Percentiles rank a stretch among this genome's conserved stretches.
phyloP scores from a whole-genome alignment of 2,888 invertebrate genomes.

The Drosophila macrospina region DNA sequence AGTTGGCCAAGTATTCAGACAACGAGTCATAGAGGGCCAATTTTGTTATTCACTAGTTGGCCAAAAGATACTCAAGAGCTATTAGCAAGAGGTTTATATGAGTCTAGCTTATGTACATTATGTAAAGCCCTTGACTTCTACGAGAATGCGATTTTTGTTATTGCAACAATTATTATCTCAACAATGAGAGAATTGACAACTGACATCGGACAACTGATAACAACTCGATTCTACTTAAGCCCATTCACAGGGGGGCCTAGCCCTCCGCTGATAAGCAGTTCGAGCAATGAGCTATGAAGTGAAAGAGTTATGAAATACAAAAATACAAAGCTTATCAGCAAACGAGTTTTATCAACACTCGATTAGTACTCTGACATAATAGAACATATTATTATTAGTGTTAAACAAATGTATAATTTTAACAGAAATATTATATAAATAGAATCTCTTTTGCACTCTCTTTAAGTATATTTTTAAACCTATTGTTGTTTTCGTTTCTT shows the following conservation, averaged over 20 bases:
- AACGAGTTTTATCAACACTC: neutral
- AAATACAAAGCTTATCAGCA: neutral
- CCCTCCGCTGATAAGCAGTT: neutral
- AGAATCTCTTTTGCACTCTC: neutral
- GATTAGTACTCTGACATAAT: too few species aligned
- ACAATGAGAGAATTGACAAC: neutral
- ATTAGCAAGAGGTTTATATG: constrained; percentile 15
- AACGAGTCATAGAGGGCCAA: constrained; percentile 7
- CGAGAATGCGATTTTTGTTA: neutral
- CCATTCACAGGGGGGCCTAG: neutral
- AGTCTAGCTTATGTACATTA: neutral
- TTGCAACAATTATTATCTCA: neutral
- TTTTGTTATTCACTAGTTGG: constrained; percentile 7
- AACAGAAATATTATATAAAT: neutral
- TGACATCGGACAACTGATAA: neutral
- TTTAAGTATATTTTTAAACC: neutral
- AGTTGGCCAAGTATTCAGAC: constrained; percentile 55
- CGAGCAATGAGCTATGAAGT: neutral
- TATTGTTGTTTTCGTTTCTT: constrained; percentile 14
- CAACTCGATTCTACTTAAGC: too few species aligned
- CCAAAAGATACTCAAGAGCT: constrained; percentile 12
- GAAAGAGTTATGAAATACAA: neutral
- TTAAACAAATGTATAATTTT: neutral
- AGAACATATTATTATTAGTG: neutral
- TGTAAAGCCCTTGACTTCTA: neutral